Percentiles rank a stretch among this genome's conserved stretches.
Conservation (phyloP, 2,113 vertebrate genomes). For the Sisor rabdophorus region DNA sequence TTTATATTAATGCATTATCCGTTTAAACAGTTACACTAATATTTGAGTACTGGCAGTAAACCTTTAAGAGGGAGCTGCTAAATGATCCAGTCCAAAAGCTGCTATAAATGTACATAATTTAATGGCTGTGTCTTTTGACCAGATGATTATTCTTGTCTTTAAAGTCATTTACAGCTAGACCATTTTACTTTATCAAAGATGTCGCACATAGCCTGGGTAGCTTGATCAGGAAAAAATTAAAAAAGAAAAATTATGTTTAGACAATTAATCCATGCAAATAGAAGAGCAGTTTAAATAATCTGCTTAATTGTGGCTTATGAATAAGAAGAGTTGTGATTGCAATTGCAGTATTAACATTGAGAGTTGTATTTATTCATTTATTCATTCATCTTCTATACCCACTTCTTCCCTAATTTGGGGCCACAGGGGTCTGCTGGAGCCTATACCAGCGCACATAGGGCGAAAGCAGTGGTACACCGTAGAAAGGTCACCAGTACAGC, state of each 20-base stretch:
- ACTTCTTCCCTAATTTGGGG: no score
- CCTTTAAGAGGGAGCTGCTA: conserved; percentile 3
- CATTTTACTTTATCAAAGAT: neutral
- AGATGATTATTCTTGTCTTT: conserved; percentile 10
- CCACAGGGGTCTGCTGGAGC: no score
- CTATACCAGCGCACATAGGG: no score
- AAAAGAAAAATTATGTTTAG: neutral
- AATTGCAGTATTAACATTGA: no score
- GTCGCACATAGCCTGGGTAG: neutral
- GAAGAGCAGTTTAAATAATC: no score
- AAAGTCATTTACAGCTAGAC: neutral
- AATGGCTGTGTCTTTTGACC: neutral
- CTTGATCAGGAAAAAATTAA: no score
- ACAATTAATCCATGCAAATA: neutral
- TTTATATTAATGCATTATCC: conserved; percentile 20
- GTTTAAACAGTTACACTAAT: conserved; percentile 24
- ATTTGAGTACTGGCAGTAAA: conserved; percentile 26
- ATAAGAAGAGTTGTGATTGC: no score
- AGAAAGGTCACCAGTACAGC: no score
- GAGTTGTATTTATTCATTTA: no score
- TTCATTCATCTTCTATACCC: no score
- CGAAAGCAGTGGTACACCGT: no score
- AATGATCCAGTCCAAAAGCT: neutral
- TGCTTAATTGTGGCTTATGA: no score
- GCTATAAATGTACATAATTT: conserved; percentile 30